Base-by-base conservation (phyloP, 2,797 vertebrate genomes). In the Takifugu rubripes region DNA sequence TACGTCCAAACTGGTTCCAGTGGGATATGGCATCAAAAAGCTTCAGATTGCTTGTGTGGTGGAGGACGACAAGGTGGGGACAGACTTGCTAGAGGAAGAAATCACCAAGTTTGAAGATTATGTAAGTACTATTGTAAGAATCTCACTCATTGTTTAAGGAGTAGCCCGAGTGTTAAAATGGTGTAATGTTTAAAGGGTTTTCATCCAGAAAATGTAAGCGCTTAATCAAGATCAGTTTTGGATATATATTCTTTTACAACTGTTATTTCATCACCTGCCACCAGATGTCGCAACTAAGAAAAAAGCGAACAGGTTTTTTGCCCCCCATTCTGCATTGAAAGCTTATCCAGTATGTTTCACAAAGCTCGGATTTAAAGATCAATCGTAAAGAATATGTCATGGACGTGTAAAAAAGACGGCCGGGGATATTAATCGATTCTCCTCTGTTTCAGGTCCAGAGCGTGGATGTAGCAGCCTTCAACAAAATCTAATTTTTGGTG, bases 21-120 rank as follows among this genome's bases (percentile, higher is more conserved):
- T 99, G 0, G 97, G 96, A 25, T 99, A 97, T 0, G 97, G 96
- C 52, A 97, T 99, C 81, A 94, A 88, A 61, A 99, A 99, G 75
- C 94, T 99, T 40, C 97, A 98, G 87, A 99, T 99, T 64, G 89
- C 92, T 17, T 99, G 97, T 0, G 96, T 99, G 56, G 96, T 99
- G 31, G 96, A 98, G 70, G 97, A 99, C 0, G 96, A 98, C 77
- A 98, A 98, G 77, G 95, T 98, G 0, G 96, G 97, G 33, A 96
- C 95, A 0, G 96, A 99, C 87, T 54, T 95, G 65, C 83, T 99
- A 75, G 97, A 99, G 67, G 97, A 98, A 75, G 95, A 98, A 86
- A 95, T 99, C 92, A 94, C 93, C 82, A 94, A 94, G 74, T 98
- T 95, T n/a, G 94, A 98, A 77, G 94, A 98, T 67, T 94, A 87